Percentiles rank a stretch among this genome's conserved stretches.
Conservation (phyloP, 2,888 invertebrate genomes). For the Brachypalpus laphriformis region DNA sequence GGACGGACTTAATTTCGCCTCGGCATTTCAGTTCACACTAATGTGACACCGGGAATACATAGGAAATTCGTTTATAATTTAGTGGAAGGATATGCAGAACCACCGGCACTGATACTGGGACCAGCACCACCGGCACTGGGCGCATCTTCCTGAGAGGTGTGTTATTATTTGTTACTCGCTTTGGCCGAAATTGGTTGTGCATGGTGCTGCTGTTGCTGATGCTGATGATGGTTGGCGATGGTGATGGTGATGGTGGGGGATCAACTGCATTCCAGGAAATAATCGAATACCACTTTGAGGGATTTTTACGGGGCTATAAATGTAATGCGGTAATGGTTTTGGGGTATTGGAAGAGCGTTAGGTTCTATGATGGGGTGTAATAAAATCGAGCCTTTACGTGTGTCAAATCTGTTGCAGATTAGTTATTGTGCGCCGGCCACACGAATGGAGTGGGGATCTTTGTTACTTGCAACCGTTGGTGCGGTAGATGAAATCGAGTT, state of each 20-base stretch:
- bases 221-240: not conserved
- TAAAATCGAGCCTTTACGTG: constrained; percentile 43
- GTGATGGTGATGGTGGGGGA: constrained; percentile 30
- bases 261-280: constrained; percentile 69
- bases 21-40: constrained; percentile 55
- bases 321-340: constrained; percentile 57
- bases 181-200: constrained; percentile 43
- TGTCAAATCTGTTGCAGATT: constrained; percentile 52
- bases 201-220: not conserved
- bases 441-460: not conserved
- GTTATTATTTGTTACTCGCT: constrained; percentile 63
- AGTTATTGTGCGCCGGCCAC: constrained; percentile 2
- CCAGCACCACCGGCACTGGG: not conserved
- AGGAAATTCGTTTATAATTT: constrained; percentile 67
- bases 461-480: not conserved
- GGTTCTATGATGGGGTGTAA: constrained; percentile 25
- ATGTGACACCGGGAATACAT: constrained; percentile 62
- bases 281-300: constrained; percentile 63
- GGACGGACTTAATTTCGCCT: constrained; percentile 38
- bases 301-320: constrained; percentile 65
- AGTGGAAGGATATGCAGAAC: constrained; percentile 60
- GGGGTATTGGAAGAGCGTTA: constrained; percentile 39
- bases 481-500: constrained; percentile 2
- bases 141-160: constrained; percentile 39
- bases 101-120: not conserved